Conservation (phyloP, 2,797 vertebrate genomes). For the Catamblyrhynchus diadema region DNA sequence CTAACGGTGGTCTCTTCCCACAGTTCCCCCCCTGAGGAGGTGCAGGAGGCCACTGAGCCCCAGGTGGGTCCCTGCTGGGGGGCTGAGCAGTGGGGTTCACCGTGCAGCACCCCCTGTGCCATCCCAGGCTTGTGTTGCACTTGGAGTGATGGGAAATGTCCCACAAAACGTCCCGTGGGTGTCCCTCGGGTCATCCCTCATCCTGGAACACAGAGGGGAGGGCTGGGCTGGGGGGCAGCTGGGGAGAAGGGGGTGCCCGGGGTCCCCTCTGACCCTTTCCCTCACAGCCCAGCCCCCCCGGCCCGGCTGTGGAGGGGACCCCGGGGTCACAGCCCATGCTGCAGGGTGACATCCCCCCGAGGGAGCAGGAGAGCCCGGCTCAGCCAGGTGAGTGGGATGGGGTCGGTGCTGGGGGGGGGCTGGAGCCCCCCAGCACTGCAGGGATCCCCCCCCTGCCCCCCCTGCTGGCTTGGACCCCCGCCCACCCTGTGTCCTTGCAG, state of each 20-base stretch:
- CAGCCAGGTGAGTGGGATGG: neutral
- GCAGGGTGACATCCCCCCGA: fast-evolving
- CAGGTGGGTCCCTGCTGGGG: neutral
- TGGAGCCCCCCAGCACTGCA: neutral
- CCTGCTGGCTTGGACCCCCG: fast-evolving
- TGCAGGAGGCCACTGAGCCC: fast-evolving
- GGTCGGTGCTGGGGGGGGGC: fast-evolving
- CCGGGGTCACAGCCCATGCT: neutral
- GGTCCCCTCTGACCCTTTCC: neutral
- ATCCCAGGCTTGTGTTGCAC: neutral
- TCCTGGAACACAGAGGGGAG: neutral
- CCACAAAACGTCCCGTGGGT: fast-evolving
- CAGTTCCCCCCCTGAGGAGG: neutral
- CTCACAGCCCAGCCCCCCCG: neutral
- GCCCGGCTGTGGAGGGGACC: neutral
- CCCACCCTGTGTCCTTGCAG: neutral
- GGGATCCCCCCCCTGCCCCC: neutral
- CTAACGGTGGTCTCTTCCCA: fast-evolving
- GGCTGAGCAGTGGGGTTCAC: neutral
- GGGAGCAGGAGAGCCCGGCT: neutral
- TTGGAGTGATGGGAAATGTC: neutral
- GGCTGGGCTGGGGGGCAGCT: neutral
- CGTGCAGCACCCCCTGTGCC: fast-evolving
- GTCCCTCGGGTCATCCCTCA: neutral
- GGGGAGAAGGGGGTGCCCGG: fast-evolving